Conservation (phyloP, 2,113 vertebrate genomes). For the Lepus timidus region DNA sequence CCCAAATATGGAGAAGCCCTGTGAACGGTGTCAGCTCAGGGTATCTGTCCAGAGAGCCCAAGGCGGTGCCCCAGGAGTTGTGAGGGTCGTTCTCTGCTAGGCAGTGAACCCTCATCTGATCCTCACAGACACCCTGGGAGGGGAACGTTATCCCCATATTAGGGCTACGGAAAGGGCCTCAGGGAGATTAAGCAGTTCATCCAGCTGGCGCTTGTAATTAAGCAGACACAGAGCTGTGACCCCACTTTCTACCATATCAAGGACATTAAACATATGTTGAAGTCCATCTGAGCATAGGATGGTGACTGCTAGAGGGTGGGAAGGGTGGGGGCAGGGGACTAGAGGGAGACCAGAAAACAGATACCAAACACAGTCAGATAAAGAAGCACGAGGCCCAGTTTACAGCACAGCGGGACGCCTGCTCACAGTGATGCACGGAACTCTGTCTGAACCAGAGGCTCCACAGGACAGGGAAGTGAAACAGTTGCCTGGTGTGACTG, state of each 20-base stretch:
- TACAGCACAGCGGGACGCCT: too few species aligned
- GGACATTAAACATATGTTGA: background rate
- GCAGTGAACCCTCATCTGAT: background rate
- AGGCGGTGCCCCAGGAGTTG: background rate
- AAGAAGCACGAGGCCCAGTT: too few species aligned
- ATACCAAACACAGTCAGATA: too few species aligned
- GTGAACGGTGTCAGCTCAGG: background rate
- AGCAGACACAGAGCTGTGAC: background rate
- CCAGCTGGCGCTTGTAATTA: background rate
- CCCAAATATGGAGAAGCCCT: slow-evolving; percentile 3
- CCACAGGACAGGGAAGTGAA: too few species aligned
- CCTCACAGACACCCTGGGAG: background rate
- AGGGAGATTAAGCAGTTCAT: background rate
- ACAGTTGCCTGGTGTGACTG: too few species aligned
- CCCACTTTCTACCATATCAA: background rate
- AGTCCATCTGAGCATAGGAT: too few species aligned
- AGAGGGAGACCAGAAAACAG: too few species aligned
- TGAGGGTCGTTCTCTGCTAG: background rate
- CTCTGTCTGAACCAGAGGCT: too few species aligned
- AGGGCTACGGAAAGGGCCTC: background rate
- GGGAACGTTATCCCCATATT: background rate
- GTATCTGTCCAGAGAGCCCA: background rate
- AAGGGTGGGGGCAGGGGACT: too few species aligned
- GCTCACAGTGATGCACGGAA: too few species aligned
- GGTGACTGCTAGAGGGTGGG: too few species aligned